Percentiles rank a stretch among this genome's conserved stretches.
phyloP scores from a whole-genome alignment of 2,113 vertebrate species.

The Cisticola juncidis region DNA sequence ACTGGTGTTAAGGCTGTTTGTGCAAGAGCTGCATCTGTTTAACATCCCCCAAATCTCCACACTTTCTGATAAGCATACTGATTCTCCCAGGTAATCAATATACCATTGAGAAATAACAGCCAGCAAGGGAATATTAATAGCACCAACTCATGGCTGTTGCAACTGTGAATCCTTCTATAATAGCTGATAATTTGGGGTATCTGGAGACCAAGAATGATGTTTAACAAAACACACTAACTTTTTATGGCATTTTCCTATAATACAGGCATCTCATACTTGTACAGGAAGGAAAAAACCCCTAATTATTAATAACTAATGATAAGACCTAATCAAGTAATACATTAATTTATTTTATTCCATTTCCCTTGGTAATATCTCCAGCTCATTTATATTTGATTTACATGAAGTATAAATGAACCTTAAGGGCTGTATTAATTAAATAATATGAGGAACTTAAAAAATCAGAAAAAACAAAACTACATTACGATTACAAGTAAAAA shows the following conservation, averaged over 20 bases:
- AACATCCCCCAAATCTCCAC: background rate
- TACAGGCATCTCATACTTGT: background rate
- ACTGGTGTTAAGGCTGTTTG: background rate
- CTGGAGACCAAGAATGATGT: background rate
- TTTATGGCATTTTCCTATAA: background rate
- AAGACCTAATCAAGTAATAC: slow-evolving; percentile 27
- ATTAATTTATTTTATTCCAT: slow-evolving; percentile 50
- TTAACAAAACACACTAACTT: slow-evolving; percentile 29
- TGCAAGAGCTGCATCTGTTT: background rate
- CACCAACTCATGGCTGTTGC: background rate
- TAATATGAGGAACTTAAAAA: background rate
- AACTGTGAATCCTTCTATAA: background rate
- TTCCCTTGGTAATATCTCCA: slow-evolving; percentile 16
- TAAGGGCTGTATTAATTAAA: slow-evolving; percentile 43
- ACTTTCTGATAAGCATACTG: background rate
- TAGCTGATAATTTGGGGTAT: background rate
- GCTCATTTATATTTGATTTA: slow-evolving; percentile 47
- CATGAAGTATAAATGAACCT: slow-evolving; percentile 38
- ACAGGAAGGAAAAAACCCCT: background rate
- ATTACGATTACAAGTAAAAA: background rate
- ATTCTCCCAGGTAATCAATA: background rate
- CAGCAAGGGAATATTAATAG: background rate
- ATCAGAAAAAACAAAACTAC: background rate
- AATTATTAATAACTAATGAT: slow-evolving; percentile 23
- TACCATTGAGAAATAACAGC: background rate